Percentiles rank a stretch among this genome's conserved stretches.
These are phyloP conservation scores for Mesitornis unicolor DNA, from an alignment of 2,113 vertebrate species.

Conservation along the genomic window DNA sequence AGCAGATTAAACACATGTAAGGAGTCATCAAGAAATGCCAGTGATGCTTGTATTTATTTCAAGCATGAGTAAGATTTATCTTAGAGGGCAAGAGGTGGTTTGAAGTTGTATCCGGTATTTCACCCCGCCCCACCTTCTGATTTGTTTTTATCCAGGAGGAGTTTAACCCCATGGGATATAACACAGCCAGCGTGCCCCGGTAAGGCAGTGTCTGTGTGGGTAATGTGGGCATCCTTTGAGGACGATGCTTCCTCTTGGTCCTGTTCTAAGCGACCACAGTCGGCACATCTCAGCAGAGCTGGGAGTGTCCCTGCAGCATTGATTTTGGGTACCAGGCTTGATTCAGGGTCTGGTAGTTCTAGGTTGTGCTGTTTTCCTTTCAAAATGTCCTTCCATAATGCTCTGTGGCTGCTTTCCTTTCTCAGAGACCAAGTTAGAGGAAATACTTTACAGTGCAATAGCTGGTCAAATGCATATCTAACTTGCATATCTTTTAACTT, in stretches of 20 bases:
- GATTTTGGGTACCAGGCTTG: background rate
- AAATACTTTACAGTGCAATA: background rate
- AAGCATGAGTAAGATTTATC: background rate
- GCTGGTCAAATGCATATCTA: background rate
- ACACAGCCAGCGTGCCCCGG: fast-evolving
- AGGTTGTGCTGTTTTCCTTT: background rate
- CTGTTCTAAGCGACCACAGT: background rate
- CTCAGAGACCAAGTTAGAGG: background rate
- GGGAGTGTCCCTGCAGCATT: background rate
- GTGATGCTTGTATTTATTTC: background rate
- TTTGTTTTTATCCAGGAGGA: background rate
- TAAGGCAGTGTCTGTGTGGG: background rate
- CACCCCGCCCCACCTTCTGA: background rate
- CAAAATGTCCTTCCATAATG: background rate
- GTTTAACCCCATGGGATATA: background rate
- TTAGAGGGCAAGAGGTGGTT: background rate
- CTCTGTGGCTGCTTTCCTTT: background rate
- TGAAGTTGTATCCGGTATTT: background rate
- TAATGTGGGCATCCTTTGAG: background rate
- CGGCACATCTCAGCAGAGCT: background rate
- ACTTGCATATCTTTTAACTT: background rate
- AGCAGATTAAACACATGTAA: background rate
- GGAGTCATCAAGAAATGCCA: background rate
- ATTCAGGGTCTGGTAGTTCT: background rate
- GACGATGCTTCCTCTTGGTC: background rate